Evolutionary conservation across 2,113 vertebrate species (phyloP).

Genomic region (Pangasianodon hypophthalmus): DNA sequence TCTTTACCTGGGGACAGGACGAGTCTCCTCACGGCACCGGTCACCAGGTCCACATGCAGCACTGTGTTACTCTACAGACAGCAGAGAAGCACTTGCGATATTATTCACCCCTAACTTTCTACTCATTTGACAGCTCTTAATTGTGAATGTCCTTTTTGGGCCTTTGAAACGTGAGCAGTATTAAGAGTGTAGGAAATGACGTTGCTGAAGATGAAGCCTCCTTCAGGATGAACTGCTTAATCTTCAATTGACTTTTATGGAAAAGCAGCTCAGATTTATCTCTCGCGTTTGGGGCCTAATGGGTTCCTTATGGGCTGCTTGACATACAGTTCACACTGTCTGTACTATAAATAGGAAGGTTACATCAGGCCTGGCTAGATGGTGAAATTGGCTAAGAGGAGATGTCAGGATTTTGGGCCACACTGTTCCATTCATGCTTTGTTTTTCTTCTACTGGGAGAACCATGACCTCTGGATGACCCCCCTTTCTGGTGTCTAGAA

Average conservation of each 20-base stretch:
- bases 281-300: constrained; percentile 76
- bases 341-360: constrained; percentile 77
- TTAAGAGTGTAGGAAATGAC: background rate
- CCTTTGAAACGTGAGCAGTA: constrained; percentile 4
- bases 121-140: background rate
- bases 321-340: constrained; percentile 73
- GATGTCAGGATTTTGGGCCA: constrained; percentile 63
- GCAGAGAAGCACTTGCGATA: background rate
- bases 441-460: constrained; percentile 79
- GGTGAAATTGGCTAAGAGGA: constrained; percentile 68
- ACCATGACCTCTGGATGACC: constrained; percentile 80
- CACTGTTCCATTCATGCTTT: constrained; percentile 66
- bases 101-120: background rate
- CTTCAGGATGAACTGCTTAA: constrained; percentile 65
- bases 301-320: constrained; percentile 79
- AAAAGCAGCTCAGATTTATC: constrained; percentile 63
- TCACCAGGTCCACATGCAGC: constrained; percentile 82
- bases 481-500: constrained; percentile 76
- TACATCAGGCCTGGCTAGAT: constrained; percentile 76
- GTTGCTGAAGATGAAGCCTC: constrained; percentile 19
- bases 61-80: constrained; percentile 82
- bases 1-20: constrained; percentile 71
- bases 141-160: background rate
- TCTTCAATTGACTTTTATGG: constrained; percentile 71
- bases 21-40: constrained; percentile 78